phyloP scores from a whole-genome alignment of 92 coral and sea anemone genomes.

The Palythoa caribaeorum region DNA sequence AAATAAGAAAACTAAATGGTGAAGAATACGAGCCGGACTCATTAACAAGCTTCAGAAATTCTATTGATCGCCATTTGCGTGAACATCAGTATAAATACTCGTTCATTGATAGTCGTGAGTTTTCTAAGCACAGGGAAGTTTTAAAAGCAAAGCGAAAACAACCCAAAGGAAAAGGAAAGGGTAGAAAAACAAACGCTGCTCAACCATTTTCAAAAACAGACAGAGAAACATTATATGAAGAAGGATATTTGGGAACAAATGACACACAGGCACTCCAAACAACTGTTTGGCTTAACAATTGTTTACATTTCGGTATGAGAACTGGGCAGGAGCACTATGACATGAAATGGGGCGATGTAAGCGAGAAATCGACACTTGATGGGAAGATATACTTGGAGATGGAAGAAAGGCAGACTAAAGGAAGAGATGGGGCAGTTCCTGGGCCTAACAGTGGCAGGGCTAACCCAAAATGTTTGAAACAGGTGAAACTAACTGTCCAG shows the following conservation, averaged over 20 bases:
- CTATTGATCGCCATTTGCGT: neutral
- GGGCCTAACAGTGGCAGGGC: slow-evolving; percentile 2
- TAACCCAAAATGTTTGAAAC: slow-evolving; percentile 19
- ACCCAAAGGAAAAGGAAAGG: slow-evolving; percentile 55
- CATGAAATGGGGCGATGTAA: slow-evolving; percentile 46
- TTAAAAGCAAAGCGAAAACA: slow-evolving; percentile 49
- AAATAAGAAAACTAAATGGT: slow-evolving; percentile 42
- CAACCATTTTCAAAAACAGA: slow-evolving; percentile 11
- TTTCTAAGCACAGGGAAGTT: slow-evolving; percentile 31
- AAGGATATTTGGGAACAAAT: neutral
- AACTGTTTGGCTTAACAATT: slow-evolving; percentile 14
- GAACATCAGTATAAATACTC: slow-evolving; percentile 15
- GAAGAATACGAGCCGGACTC: neutral
- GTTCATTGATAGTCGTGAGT: slow-evolving; percentile 23
- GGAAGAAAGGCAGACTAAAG: slow-evolving; percentile 40
- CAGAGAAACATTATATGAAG: neutral
- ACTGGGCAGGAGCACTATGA: slow-evolving; percentile 46
- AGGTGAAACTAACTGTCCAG: slow-evolving; percentile 24
- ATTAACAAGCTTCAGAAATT: slow-evolving; percentile 43
- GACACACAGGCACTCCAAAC: neutral
- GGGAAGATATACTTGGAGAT: slow-evolving; percentile 20
- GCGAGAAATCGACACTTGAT: slow-evolving; percentile 50
- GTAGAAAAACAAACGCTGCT: slow-evolving; percentile 4
- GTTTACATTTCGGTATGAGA: slow-evolving; percentile 45
- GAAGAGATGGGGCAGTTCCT: neutral